phyloP scores from a whole-genome alignment of 2,888 invertebrate species.

The Leptopilina syphax region DNA sequence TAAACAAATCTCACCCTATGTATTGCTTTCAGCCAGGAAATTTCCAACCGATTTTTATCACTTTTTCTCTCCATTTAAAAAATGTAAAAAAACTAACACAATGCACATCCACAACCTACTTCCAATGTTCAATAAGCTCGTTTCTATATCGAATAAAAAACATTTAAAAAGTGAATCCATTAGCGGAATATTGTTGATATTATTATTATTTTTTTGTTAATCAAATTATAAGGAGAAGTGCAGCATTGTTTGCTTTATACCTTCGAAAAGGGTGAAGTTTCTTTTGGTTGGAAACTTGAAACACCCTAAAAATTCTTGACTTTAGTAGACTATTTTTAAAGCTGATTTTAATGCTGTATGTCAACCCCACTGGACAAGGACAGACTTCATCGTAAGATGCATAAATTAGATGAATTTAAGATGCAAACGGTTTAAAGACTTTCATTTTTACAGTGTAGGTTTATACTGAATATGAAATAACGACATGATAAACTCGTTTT shows the following conservation, averaged over 20 bases:
- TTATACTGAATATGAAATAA: too few species aligned
- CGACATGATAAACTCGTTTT: background rate
- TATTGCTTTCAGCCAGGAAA: constrained; percentile 35
- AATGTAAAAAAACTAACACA: constrained; percentile 19
- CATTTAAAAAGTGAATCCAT: background rate
- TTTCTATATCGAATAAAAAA: background rate
- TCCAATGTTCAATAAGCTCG: constrained; percentile 28
- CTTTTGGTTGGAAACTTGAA: background rate
- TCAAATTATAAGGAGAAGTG: background rate
- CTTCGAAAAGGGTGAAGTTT: background rate
- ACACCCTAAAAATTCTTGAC: too few species aligned
- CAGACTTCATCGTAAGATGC: too few species aligned
- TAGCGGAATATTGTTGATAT: background rate
- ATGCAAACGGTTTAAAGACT: too few species aligned
- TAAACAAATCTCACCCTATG: constrained; percentile 54
- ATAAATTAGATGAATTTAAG: too few species aligned
- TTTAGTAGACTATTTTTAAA: too few species aligned
- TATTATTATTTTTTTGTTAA: background rate
- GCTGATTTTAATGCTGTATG: too few species aligned
- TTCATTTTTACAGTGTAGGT: too few species aligned
- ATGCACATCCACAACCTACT: constrained; percentile 24
- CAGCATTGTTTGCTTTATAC: background rate
- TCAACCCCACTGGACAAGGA: too few species aligned
- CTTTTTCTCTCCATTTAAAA: constrained; percentile 32
- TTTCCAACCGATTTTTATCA: constrained; percentile 40